These are phyloP conservation scores for Beaufortia kweichowensis DNA, from an alignment of 2,113 vertebrate species.

Conservation along the genomic window DNA sequence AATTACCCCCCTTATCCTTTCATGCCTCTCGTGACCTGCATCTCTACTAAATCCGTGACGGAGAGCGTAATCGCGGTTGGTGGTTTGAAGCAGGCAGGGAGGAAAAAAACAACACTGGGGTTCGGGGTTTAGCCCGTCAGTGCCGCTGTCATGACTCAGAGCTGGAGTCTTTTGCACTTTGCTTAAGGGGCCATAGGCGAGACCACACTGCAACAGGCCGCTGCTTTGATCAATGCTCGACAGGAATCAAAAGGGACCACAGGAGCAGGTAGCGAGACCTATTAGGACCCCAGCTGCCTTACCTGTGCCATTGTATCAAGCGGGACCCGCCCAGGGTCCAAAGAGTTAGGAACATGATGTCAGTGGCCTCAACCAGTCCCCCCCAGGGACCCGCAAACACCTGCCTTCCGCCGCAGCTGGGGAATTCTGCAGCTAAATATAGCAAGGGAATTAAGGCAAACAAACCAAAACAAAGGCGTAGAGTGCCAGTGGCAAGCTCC, in stretches of 20 bases:
- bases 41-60: conserved; percentile 69
- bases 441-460: conserved; percentile 64
- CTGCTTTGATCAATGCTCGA: conserved; percentile 70
- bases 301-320: conserved; percentile 59
- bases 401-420: conserved; percentile 67
- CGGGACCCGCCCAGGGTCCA: conserved; percentile 60
- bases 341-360: conserved; percentile 70
- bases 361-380: conserved; percentile 56
- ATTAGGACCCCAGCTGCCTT: conserved; percentile 60
- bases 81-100: conserved; percentile 49
- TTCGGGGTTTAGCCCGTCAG: conserved; percentile 70
- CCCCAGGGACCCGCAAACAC: conserved; percentile 64
- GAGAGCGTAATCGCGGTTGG: conserved; percentile 64
- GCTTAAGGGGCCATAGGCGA: conserved; percentile 67
- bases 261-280: conserved; percentile 56
- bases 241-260: conserved; percentile 64
- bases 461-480: conserved; percentile 65
- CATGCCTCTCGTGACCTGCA: conserved; percentile 66
- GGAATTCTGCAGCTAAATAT: conserved; percentile 74
- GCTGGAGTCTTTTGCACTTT: conserved; percentile 47
- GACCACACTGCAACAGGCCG: conserved; percentile 72
- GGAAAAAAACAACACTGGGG: conserved; percentile 55
- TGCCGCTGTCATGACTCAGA: conserved; percentile 63
- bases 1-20: conserved; percentile 67
- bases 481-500: conserved; percentile 48